Percentiles rank a stretch among this genome's conserved stretches.
Conservation (phyloP, 2,113 vertebrate genomes). For the Nibea albiflora region DNA sequence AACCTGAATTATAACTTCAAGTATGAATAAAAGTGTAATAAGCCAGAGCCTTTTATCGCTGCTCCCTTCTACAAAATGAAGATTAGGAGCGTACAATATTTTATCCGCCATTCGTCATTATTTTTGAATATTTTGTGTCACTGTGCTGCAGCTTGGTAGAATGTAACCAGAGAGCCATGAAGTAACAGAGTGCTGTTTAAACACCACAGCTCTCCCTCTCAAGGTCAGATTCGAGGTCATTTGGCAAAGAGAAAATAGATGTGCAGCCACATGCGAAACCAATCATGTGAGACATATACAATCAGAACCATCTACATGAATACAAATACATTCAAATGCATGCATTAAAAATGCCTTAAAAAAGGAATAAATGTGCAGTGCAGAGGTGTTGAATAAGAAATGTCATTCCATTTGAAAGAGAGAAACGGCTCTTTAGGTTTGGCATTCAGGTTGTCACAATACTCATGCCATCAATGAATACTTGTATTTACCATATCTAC, state of each 20-base stretch:
- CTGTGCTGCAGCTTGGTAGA: not conserved
- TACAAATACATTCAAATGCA: slow-evolving; percentile 23
- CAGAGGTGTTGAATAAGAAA: slow-evolving; percentile 12
- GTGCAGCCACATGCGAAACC: not conserved
- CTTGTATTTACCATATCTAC: not conserved
- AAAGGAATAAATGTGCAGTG: not conserved
- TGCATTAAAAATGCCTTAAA: slow-evolving; percentile 17
- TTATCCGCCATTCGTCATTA: not conserved
- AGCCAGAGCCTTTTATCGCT: not conserved
- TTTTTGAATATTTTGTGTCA: not conserved
- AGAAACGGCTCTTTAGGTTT: not conserved
- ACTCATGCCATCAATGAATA: not conserved
- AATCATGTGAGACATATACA: slow-evolving; percentile 4
- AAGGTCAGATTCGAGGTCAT: slow-evolving; percentile 18
- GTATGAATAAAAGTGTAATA: not conserved
- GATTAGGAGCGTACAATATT: not conserved
- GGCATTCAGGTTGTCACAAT: not conserved
- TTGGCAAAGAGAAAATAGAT: slow-evolving; percentile 10
- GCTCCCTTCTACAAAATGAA: not conserved
- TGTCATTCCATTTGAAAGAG: not conserved
- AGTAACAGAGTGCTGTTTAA: not conserved
- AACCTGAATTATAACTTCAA: slow-evolving; percentile 4
- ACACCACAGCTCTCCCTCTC: not conserved
- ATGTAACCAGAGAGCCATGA: not conserved
- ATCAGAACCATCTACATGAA: slow-evolving; percentile 14